Evolutionary conservation across 2,797 vertebrate species (phyloP).

Genomic region (Phylloscopus collybita): DNA sequence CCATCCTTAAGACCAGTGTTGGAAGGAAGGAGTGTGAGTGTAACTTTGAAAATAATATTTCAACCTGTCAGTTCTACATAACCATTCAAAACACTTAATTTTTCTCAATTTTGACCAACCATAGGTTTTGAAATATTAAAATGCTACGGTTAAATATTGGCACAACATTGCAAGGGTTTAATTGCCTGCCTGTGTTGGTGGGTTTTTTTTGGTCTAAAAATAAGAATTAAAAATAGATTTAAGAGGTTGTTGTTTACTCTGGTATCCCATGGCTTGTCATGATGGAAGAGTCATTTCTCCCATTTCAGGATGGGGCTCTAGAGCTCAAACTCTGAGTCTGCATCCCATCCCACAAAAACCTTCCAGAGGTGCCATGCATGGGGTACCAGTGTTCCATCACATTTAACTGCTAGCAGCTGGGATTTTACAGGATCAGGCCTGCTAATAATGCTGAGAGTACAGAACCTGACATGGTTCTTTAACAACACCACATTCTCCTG

Average conservation of each 20-base stretch:
- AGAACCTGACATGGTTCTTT: not conserved
- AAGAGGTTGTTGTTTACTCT: not conserved
- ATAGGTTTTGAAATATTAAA: not conserved
- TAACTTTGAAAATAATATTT: not conserved
- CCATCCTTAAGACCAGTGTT: not conserved
- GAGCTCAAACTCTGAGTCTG: not conserved
- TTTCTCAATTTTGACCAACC: not conserved
- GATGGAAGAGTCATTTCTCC: not conserved
- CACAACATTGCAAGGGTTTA: not conserved
- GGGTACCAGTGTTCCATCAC: not conserved
- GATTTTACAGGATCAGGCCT: not conserved
- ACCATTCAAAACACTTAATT: fast-evolving
- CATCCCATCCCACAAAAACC: not conserved
- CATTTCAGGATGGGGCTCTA: not conserved
- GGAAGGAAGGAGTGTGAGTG: not conserved
- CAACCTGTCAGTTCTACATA: not conserved
- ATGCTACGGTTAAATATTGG: fast-evolving
- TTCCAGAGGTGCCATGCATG: not conserved
- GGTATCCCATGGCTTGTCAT: not conserved
- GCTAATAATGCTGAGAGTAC: not conserved
- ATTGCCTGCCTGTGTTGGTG: not conserved
- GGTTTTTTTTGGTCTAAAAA: not conserved
- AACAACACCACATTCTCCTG: not conserved
- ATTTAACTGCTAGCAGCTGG: not conserved
- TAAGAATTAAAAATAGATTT: not conserved